Evolutionary conservation across 2,113 vertebrate species (phyloP).

Genomic region (Pollimyrus isidori): DNA sequence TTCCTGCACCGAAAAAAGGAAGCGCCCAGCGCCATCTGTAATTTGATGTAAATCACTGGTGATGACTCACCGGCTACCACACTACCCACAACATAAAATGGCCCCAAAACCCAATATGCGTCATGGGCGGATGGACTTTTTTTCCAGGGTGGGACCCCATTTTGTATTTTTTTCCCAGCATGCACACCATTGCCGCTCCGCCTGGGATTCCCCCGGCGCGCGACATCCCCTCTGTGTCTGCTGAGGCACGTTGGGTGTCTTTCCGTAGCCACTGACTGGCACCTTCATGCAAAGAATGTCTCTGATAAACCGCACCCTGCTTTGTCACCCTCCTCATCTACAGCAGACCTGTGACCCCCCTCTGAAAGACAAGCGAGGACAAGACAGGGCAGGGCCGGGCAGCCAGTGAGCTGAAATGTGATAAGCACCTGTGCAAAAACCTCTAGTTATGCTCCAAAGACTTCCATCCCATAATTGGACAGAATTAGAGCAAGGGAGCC

Average conservation of each 20-base stretch:
- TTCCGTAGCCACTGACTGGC: background rate
- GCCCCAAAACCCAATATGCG: background rate
- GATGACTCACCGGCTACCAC: background rate
- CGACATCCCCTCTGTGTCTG: background rate
- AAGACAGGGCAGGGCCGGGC: background rate
- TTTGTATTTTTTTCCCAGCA: background rate
- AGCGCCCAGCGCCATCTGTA: background rate
- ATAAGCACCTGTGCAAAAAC: background rate
- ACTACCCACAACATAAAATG: background rate
- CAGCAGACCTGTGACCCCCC: background rate
- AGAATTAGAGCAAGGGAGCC: background rate
- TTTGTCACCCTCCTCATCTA: background rate
- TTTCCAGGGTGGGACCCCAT: slow-evolving; percentile 1
- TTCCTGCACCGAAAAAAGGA: background rate
- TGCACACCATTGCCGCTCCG: background rate
- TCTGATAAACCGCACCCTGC: background rate
- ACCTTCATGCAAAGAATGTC: background rate
- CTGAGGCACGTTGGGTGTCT: background rate
- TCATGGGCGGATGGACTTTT: background rate
- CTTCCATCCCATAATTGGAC: background rate
- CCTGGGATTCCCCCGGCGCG: background rate
- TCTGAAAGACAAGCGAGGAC: background rate
- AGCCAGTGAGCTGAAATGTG: background rate
- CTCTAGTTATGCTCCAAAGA: background rate
- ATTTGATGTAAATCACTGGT: slow-evolving; percentile 8